Percentiles rank a stretch among this genome's conserved stretches.
Evolutionary conservation across 1,140 invertebrate genomes (phyloP).

Genomic region (Gerris buenoi): DNA sequence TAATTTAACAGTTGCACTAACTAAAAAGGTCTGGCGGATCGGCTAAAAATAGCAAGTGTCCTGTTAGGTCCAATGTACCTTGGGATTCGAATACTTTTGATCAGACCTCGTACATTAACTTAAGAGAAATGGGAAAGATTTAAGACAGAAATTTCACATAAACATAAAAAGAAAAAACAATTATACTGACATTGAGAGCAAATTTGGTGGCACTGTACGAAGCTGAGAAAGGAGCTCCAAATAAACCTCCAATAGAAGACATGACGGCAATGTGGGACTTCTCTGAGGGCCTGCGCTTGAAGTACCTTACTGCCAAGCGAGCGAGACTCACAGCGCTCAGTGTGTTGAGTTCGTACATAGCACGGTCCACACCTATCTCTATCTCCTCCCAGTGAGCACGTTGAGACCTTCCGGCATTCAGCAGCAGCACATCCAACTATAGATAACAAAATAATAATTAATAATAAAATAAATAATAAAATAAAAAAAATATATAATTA

Average conservation of each 20-base stretch:
- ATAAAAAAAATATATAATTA: too few relatives aligned
- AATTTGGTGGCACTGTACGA: slow-evolving; percentile 67
- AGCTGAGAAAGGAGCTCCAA: slow-evolving; percentile 52
- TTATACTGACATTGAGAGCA: slow-evolving; percentile 53
- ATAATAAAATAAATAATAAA: too few relatives aligned
- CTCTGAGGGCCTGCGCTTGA: slow-evolving; percentile 40
- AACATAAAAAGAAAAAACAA: too few relatives aligned
- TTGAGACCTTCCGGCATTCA: slow-evolving; percentile 71
- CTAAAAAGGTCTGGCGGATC: too few relatives aligned
- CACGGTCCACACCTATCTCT: slow-evolving; percentile 54
- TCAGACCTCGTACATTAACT: too few relatives aligned
- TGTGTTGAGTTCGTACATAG: slow-evolving; percentile 70
- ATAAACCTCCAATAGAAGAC: slow-evolving; percentile 53
- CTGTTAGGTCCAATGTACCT: too few relatives aligned
- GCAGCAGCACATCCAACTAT: slow-evolving; percentile 65
- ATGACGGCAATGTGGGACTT: slow-evolving; percentile 62
- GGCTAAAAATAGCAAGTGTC: too few relatives aligned
- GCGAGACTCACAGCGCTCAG: slow-evolving; percentile 56
- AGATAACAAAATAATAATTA: too few relatives aligned
- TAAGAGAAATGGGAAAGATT: too few relatives aligned
- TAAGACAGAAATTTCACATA: too few relatives aligned
- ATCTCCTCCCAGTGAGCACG: slow-evolving; percentile 60
- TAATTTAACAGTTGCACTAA: too few relatives aligned
- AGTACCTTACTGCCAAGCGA: slow-evolving; percentile 48
- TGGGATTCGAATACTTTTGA: too few relatives aligned